phyloP scores from a whole-genome alignment of 1,140 invertebrate genomes.

The Drosophila kepulauana region DNA sequence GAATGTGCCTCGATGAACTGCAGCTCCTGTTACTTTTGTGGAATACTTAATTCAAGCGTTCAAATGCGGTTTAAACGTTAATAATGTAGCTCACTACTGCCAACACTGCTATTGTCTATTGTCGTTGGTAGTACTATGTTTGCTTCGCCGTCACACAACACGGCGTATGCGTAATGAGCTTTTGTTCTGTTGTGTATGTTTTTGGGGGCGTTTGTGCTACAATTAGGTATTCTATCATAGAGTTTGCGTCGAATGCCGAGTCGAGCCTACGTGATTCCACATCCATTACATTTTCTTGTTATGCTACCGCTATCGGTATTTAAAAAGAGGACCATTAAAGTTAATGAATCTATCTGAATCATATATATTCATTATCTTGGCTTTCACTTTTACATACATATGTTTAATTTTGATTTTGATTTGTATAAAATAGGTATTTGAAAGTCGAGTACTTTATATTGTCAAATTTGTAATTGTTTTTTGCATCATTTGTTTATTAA shows the following conservation, averaged over 20 bases:
- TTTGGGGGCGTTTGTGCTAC: constrained; percentile 54
- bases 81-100: constrained; percentile 61
- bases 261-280: constrained; percentile 50
- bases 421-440: background rate
- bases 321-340: constrained; percentile 47
- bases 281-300: background rate
- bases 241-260: constrained; percentile 50
- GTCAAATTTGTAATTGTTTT: background rate
- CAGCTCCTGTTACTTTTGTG: constrained; percentile 71
- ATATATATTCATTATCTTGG: too few relatives aligned
- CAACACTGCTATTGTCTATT: constrained; percentile 31
- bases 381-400: too few relatives aligned
- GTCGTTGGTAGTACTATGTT: constrained; percentile 60
- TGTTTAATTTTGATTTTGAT: background rate
- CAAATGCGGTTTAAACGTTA: constrained; percentile 76
- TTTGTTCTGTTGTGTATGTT: constrained; percentile 47
- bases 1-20: constrained; percentile 61
- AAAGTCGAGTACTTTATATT: constrained; percentile 10
- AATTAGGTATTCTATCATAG: constrained; percentile 76
- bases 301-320: constrained; percentile 9
- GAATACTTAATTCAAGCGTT: constrained; percentile 81
- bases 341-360: background rate
- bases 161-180: constrained; percentile 79
- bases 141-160: constrained; percentile 55
- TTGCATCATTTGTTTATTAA: constrained; percentile 30